Conservation (phyloP, 2,797 vertebrate genomes). For the Pipistrellus pygmaeus region DNA sequence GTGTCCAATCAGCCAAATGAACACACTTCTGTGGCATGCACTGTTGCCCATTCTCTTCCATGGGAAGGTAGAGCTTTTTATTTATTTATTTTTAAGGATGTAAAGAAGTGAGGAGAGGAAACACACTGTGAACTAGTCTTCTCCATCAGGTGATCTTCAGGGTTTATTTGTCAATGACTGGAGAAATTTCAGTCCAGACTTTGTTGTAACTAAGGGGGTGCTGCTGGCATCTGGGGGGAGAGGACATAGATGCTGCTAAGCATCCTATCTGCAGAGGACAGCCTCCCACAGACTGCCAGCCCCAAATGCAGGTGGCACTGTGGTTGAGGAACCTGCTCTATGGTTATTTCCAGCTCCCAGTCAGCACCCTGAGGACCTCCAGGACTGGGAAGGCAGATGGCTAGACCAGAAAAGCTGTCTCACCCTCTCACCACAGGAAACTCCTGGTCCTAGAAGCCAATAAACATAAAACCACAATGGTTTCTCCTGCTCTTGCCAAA, state of each 20-base stretch:
- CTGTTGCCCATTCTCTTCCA: not conserved
- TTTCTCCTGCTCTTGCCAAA: conserved; percentile 49
- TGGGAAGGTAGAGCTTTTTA: not conserved
- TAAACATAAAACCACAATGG: not conserved
- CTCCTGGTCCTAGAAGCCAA: not conserved
- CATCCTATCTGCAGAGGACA: not conserved
- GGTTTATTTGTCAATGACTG: not conserved
- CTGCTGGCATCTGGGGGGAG: not conserved
- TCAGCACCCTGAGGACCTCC: not conserved
- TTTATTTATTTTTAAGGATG: not conserved
- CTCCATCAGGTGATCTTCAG: not conserved
- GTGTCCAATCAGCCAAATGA: not conserved
- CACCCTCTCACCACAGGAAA: not conserved
- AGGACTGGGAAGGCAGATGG: not conserved
- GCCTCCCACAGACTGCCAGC: not conserved
- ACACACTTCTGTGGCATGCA: not conserved
- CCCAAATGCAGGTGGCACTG: not conserved
- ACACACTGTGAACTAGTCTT: not conserved
- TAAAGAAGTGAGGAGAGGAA: not conserved
- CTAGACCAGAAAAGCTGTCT: not conserved
- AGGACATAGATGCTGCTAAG: not conserved
- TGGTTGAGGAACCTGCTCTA: not conserved
- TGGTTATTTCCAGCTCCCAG: not conserved
- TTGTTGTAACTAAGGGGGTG: not conserved
- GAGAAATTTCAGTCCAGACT: not conserved